A percentile compares a stretch with the other conserved stretches of the same genome.
phyloP scores from a whole-genome alignment of 64 coral and sea anemone species.

The Cladopsammia gracilis region DNA sequence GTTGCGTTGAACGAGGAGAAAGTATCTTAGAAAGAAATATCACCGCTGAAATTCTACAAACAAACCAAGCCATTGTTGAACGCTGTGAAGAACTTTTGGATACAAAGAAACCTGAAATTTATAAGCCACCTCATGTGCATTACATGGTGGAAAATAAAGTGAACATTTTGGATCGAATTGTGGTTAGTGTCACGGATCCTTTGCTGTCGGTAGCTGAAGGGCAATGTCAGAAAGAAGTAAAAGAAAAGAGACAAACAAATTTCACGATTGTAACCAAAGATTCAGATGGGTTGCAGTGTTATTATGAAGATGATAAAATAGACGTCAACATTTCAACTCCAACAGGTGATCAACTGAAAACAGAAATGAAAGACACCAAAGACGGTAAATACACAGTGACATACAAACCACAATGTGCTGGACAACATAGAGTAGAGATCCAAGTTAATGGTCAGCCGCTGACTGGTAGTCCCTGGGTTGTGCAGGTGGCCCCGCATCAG shows the following conservation, averaged over 20 bases:
- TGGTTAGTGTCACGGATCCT: background rate
- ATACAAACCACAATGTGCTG: slow-evolving; percentile 5
- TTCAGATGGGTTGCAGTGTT: background rate
- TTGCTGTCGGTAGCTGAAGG: too few species aligned
- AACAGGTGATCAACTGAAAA: background rate
- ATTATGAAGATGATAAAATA: background rate
- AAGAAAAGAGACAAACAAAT: background rate
- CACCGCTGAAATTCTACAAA: background rate
- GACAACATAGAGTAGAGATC: background rate
- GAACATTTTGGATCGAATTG: background rate
- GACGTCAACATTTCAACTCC: background rate
- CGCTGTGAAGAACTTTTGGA: background rate
- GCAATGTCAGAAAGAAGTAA: background rate
- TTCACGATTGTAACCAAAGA: slow-evolving; percentile 7
- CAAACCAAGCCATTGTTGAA: background rate
- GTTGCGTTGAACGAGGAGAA: background rate
- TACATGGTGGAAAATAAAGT: background rate
- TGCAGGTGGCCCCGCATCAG: background rate
- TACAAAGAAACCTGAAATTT: background rate
- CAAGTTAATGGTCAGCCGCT: slow-evolving; percentile 20
- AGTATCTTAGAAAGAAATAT: background rate
- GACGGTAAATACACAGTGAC: slow-evolving; percentile 2
- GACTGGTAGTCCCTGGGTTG: background rate
- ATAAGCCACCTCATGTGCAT: background rate
- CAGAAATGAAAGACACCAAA: background rate